phyloP scores from a whole-genome alignment of 2,113 vertebrate species.

The Tapirus terrestris region DNA sequence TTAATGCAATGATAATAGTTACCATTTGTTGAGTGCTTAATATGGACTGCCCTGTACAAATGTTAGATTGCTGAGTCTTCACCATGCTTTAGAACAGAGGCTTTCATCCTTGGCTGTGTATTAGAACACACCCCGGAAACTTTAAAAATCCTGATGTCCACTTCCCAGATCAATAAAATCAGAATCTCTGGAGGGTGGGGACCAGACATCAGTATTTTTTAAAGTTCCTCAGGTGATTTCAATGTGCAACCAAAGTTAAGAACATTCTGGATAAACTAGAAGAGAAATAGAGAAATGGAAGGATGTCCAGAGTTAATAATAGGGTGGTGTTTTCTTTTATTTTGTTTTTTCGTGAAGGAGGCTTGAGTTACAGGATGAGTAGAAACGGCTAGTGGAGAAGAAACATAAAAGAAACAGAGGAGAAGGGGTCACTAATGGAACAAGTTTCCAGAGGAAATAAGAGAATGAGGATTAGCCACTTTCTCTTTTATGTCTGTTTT shows the following conservation, averaged over 20 bases:
- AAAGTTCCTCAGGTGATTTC: background rate
- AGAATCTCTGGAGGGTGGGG: background rate
- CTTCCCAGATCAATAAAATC: background rate
- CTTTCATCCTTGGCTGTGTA: background rate
- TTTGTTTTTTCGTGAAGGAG: background rate
- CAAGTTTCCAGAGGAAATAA: constrained; percentile 18
- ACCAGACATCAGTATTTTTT: background rate
- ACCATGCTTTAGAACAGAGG: background rate
- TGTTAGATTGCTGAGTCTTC: background rate
- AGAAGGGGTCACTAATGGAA: background rate
- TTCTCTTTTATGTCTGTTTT: constrained; percentile 3
- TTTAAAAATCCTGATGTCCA: background rate
- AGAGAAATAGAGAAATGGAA: constrained; percentile 31
- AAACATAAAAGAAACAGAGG: background rate
- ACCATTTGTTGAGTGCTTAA: background rate
- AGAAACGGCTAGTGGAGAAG: background rate
- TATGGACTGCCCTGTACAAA: background rate
- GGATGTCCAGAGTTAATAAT: background rate
- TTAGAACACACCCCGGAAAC: background rate
- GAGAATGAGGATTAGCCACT: background rate
- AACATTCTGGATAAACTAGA: background rate
- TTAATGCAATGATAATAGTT: background rate
- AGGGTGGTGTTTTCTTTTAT: background rate
- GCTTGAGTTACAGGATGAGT: background rate
- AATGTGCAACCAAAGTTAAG: background rate